Base-by-base conservation (phyloP, 2,113 vertebrate species). In the Atrichornis clamosus region DNA sequence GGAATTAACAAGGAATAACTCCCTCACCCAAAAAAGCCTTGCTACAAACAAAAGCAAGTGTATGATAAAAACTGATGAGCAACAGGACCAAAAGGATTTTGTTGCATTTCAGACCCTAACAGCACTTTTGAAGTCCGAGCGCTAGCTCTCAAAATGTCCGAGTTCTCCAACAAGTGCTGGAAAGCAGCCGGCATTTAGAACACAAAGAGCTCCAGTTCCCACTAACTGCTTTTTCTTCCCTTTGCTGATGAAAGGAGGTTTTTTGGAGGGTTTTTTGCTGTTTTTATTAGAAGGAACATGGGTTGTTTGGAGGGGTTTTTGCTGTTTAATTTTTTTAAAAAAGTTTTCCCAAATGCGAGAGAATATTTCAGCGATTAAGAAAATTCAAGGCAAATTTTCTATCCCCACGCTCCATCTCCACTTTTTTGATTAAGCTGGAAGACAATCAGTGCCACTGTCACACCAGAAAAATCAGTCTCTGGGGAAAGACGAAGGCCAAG, bases 41-140 rank as follows among this genome's bases (percentile, higher is more conserved):
- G 33, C 8, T 41, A 62, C 35, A n/a, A 59, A 22, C 2, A 0
- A 78, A 79, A 62, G 0, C 39, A 41, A 58, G 15, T 0, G 0
- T 23, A 39, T 1, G 1, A 64, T 37, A n/a, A 27, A 69, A 90
- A 84, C 0, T 22, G 12, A 27, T 9, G 7, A 89, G 62, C 59
- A 72, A 47, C 4, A 32, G 35, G 39, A 72, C 9, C 0, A 1
- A 84, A 46, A 35, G 44, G 76, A 33, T 68, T 64, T 47, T 84
- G 46, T 9, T 55, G 59, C 5, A 81, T 68, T 24, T 2, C 12
- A 83, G 62, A 72, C 4, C 15, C 70, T 47, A 74, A 2, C 1
- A 64, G 52, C 1, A 2, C 32, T 90, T 82, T 65, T 20, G 33
- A 82, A 69, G 46, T 16, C 42, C 6, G 24, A 41, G 18, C 5